These are phyloP conservation scores for Caenorhabditis briggsae DNA, from an alignment of 1,140 invertebrate species.

Conservation along the genomic window DNA sequence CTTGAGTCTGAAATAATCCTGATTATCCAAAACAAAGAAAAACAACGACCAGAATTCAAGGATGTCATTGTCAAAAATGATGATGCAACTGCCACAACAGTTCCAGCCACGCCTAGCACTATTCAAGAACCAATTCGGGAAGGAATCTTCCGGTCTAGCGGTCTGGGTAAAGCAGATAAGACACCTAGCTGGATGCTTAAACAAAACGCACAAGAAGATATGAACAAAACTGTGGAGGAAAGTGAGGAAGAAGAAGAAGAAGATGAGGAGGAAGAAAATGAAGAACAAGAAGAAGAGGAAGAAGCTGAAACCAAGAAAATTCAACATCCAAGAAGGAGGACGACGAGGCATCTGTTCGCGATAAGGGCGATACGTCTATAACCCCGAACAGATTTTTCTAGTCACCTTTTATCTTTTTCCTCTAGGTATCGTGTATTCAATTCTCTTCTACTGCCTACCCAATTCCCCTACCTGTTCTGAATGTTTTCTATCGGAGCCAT, in stretches of 20 bases:
- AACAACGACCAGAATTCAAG: not conserved
- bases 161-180: not conserved
- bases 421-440: not conserved
- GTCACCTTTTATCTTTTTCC: slow-evolving; percentile 28
- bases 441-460: not conserved
- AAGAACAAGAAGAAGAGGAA: not conserved
- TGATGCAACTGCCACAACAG: not conserved
- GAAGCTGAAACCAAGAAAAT: not conserved
- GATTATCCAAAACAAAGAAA: slow-evolving; percentile 1
- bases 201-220: slow-evolving; percentile 8
- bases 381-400: not conserved
- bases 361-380: not conserved
- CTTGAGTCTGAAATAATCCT: not conserved
- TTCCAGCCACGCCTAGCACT: too few relatives aligned
- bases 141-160: too few relatives aligned
- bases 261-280: not conserved
- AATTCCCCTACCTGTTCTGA: not conserved
- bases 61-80: slow-evolving; percentile 9
- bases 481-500: slow-evolving; percentile 14
- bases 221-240: slow-evolving; percentile 19
- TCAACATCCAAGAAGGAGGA: slow-evolving; percentile 7
- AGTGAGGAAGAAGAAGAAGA: slow-evolving; percentile 19
- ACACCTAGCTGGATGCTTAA: too few relatives aligned
- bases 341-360: slow-evolving; percentile 13
- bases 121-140: too few relatives aligned